phyloP scores from a whole-genome alignment of 2,113 vertebrate species.

The Suricata suricatta region DNA sequence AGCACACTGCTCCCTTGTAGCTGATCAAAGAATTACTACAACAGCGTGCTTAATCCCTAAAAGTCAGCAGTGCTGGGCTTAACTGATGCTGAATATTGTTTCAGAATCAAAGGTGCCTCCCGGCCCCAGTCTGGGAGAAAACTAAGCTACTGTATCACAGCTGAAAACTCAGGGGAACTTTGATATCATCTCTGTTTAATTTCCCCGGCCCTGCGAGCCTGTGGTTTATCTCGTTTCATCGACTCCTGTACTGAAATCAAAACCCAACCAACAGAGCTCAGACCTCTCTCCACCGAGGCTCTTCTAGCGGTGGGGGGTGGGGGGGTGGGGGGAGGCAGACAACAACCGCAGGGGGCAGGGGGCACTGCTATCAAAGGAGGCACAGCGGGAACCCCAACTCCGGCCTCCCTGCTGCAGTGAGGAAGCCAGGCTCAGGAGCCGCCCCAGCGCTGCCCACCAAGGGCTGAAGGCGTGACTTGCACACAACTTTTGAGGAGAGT shows the following conservation, averaged over 20 bases:
- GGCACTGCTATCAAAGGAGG: conserved; percentile 59
- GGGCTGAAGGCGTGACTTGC: not conserved
- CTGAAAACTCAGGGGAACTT: conserved; percentile 74
- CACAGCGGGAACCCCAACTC: not conserved
- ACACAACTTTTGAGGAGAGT: conserved; percentile 55
- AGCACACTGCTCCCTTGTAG: conserved; percentile 47
- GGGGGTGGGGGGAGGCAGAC: not conserved
- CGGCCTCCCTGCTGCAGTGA: not conserved
- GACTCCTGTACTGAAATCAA: conserved; percentile 75
- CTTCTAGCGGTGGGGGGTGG: not conserved
- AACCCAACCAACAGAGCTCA: conserved; percentile 63
- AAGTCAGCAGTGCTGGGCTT: conserved; percentile 65
- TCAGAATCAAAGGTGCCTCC: conserved; percentile 76
- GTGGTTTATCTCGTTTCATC: conserved; percentile 75
- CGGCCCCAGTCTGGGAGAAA: conserved; percentile 56
- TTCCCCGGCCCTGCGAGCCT: conserved; percentile 69
- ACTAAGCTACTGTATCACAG: conserved; percentile 69
- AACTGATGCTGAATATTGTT: conserved; percentile 74
- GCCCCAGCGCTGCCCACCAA: not conserved
- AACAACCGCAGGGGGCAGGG: not conserved
- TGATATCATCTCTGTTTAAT: conserved; percentile 81
- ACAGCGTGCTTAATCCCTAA: conserved; percentile 63
- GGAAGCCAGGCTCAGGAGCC: not conserved
- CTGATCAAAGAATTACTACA: conserved; percentile 71
- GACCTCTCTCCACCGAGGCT: not conserved